Evolutionary conservation across 2,113 vertebrate genomes (phyloP).

Genomic region (Hypocryptadius cinnamomeus): DNA sequence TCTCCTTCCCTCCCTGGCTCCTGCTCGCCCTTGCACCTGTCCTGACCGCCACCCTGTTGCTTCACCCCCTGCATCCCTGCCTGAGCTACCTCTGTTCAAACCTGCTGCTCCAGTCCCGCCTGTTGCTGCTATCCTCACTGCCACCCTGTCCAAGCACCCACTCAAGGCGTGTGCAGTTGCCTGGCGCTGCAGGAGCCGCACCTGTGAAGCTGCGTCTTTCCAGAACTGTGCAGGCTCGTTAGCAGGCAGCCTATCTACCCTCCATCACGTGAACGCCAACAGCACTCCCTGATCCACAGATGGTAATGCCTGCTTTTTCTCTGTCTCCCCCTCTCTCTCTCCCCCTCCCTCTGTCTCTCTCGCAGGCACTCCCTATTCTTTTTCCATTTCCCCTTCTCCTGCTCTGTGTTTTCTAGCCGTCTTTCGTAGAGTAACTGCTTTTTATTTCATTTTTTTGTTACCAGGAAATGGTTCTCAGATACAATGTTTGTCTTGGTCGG

Average conservation of each 20-base stretch:
- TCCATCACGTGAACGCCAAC: rapidly evolving
- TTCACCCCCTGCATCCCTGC: not conserved
- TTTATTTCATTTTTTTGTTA: not conserved
- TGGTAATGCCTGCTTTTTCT: too few relatives aligned
- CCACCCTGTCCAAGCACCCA: not conserved
- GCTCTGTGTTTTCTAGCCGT: not conserved
- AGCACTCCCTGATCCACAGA: not conserved
- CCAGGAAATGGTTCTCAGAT: not conserved
- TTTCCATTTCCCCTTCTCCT: not conserved
- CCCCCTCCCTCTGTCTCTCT: not conserved
- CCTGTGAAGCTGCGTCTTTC: not conserved
- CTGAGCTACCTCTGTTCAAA: not conserved
- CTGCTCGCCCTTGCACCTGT: not conserved
- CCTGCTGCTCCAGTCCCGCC: too few relatives aligned
- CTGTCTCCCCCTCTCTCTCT: too few relatives aligned
- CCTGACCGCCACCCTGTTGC: not conserved
- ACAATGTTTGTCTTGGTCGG: not conserved
- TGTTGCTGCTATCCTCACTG: rapidly evolving
- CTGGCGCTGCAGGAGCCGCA: not conserved
- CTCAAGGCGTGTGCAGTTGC: not conserved
- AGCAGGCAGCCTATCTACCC: not conserved
- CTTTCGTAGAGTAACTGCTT: not conserved
- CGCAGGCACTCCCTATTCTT: rapidly evolving
- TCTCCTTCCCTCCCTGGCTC: not conserved
- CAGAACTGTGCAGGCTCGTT: not conserved